A percentile compares a stretch with the other conserved stretches of the same genome.
Evolutionary conservation across 2,113 vertebrate genomes (phyloP).

Genomic region (Odocoileus hemionus): DNA sequence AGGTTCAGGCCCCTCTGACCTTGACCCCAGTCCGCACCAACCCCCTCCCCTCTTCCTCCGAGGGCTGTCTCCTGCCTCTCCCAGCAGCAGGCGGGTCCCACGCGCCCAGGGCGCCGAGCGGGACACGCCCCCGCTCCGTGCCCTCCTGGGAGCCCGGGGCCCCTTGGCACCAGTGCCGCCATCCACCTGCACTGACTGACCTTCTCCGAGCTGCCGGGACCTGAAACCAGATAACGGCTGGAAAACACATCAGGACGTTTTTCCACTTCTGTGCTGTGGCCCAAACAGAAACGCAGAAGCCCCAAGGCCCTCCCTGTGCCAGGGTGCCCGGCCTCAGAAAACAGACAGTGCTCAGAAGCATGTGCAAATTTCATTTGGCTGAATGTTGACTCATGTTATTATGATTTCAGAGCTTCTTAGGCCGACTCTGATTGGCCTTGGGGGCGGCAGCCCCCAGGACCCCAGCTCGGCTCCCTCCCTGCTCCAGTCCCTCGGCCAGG

Average conservation of each 20-base stretch:
- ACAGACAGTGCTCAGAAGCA: not conserved
- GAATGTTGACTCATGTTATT: not conserved
- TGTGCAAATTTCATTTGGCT: not conserved
- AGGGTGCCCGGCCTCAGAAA: not conserved
- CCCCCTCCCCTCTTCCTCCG: no score
- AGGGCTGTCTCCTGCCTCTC: not conserved
- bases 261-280: not conserved
- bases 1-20: not conserved
- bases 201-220: rapidly evolving
- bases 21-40: rapidly evolving
- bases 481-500: not conserved
- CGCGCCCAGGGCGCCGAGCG: rapidly evolving
- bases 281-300: not conserved
- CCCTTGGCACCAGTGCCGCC: rapidly evolving
- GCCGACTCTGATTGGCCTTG: rapidly evolving
- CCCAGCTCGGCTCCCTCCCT: not conserved
- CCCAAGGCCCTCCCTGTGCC: not conserved
- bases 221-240: rapidly evolving
- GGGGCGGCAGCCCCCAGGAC: rapidly evolving
- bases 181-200: rapidly evolving
- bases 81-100: not conserved
- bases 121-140: not conserved
- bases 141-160: not conserved
- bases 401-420: not conserved
- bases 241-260: not conserved